Base-by-base conservation (phyloP, 2,888 invertebrate genomes). In the Spisula solida region DNA sequence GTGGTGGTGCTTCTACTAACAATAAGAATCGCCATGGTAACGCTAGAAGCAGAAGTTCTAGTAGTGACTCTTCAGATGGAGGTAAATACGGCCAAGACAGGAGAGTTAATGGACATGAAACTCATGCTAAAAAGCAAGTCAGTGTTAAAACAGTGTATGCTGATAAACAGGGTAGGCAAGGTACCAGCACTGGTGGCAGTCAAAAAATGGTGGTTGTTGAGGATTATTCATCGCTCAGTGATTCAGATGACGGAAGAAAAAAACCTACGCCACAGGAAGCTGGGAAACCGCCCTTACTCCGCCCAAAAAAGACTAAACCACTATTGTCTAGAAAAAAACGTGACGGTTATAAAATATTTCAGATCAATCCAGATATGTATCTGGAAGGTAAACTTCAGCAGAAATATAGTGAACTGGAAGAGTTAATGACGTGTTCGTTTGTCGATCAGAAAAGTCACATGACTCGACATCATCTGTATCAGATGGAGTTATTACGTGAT, bases 321-420 rank as follows among this genome's bases (percentile, higher is more conserved):
- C 86, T 93, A 31, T 56, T 91, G 25, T 91, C 91, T 12, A 79
- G 94, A 56, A 90, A 91, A 31, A 93, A 94, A 85, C 87, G 92
- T 31, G 88, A 89, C 31, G 93, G 92, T 81, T 91, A 88, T 81
- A 92, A 92, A 86, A 91, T 94, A 29, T 86, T 94, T 78, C 93
- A 93, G 18, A 89, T 94, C 20, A 90, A 90, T 66, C 93, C 94
- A 4, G 92, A 94, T 60, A 85, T 91, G 34, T 93, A 93, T 56
- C 86, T 93, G n/a, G 94, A 93, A 60, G 94, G 94, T 31, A 92
- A 93, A 48, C 90, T 95, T 47, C 93, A 94, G 88, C 94, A 94
- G 88, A 95, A 95, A 86, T 94, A 94, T 82, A 82, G 89, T 83
- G 95, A 95, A 86, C 90, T 95, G 18, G 92, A 94, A 66, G 92